Evolutionary conservation across 2,797 vertebrate genomes (phyloP), one percentile per base, ranked within the genome.

Genomic region (Eulemur albifrons): DNA sequence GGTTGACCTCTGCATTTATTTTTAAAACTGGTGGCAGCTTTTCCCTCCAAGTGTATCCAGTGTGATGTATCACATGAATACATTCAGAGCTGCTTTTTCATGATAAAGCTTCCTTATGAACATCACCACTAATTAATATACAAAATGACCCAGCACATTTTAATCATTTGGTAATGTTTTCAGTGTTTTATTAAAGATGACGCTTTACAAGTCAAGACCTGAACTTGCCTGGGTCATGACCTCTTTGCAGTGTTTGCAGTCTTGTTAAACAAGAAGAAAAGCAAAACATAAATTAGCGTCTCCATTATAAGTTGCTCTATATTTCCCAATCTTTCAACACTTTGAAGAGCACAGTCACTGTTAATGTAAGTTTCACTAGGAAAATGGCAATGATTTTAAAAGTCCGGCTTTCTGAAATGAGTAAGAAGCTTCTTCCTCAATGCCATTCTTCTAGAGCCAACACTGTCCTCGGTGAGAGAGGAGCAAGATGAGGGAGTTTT

Each of bases 251-350:
- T 96, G 73, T 83, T 96, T 96, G 94, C 52, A 83, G 87, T 96
- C 97, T 97, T 97, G 97, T 96, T 97, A 97, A 98, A 98, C 97
- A 97, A 97, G 96, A 88, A 96, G 96, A 48, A 94, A 97, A 92
- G 77, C 97, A 97, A 92, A 90, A 96, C 59, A 81, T 87, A 96
- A 97, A 94, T 57, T 94, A 95, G 85, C 69, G 6, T 89, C 90
- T 61, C 94, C 92, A 95, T 92, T 95, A 89, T 95, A 92, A 50
- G 95, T 84, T 92, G 90, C 94, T 61, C 76, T 93, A 30, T 80
- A 73, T 93, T 93, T 96, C 75, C 88, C 93, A 70, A 4, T 85
- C 83, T 95, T 83, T 96, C 95, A 35, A 15, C 94, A 50, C 86
- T 85, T 77, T 48, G 30, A 72, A 81, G 92, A 75, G 72, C 38